Conservation (phyloP, 2,113 vertebrate species). For the Seriola rivoliana region DNA sequence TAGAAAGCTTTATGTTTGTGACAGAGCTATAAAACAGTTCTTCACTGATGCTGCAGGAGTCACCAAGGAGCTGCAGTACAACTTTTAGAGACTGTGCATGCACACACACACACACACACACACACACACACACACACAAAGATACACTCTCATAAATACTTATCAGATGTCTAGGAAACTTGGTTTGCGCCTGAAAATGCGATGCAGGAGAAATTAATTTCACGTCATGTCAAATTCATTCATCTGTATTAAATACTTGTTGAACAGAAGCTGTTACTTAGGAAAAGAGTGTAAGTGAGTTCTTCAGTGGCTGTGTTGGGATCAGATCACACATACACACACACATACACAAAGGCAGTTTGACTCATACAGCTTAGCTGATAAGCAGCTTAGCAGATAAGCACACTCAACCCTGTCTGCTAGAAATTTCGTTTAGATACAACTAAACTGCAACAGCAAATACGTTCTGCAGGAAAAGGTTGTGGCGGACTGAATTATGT, state of each 20-base stretch:
- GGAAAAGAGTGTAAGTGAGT: not conserved
- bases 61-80: not conserved
- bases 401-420: slow-evolving; percentile 17
- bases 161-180: not conserved
- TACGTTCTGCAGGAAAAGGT: not conserved
- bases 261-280: slow-evolving; percentile 13
- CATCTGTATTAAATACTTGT: slow-evolving; percentile 16
- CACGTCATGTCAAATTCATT: slow-evolving; percentile 11
- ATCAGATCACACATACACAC: not conserved
- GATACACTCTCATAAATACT: not conserved
- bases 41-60: slow-evolving; percentile 21
- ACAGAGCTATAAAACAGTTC: not conserved
- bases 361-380: not conserved
- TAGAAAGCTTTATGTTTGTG: not conserved
- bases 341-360: not conserved
- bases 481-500: not conserved
- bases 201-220: slow-evolving; percentile 12
- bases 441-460: not conserved
- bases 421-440: slow-evolving; percentile 4
- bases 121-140: slow-evolving; percentile 7
- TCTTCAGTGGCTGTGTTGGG: slow-evolving; percentile 1
- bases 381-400: slow-evolving; percentile 21
- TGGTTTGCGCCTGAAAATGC: not conserved
- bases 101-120: not conserved
- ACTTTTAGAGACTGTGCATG: not conserved